Conservation (phyloP, 2,797 vertebrate species). For the Neostethus bicornis region DNA sequence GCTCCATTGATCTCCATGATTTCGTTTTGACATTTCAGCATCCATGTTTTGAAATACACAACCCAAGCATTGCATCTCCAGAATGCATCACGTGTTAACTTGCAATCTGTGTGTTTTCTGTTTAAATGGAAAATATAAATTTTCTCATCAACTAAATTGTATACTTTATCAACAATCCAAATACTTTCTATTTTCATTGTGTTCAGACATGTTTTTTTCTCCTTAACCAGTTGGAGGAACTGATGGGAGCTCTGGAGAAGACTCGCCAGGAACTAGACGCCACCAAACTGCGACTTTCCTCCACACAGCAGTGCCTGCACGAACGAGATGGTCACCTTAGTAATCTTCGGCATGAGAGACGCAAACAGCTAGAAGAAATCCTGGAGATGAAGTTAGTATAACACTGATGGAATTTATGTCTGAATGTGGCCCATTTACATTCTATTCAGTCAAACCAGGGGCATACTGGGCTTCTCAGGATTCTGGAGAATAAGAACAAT, state of each 20-base stretch:
- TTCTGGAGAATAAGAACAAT: too few relatives aligned
- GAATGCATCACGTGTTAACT: conserved; percentile 9
- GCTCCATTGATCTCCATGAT: conserved; percentile 41
- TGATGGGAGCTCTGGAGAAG: conserved; percentile 92
- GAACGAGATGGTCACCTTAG: conserved; percentile 91
- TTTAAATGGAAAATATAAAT: neutral
- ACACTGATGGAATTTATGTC: neutral
- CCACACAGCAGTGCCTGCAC: conserved; percentile 91
- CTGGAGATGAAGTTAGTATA: conserved; percentile 95
- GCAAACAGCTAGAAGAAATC: conserved; percentile 95
- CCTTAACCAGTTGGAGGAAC: conserved; percentile 86
- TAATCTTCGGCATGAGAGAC: conserved; percentile 87
- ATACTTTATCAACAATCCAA: too few relatives aligned
- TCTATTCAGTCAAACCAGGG: neutral
- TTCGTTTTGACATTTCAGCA: conserved; percentile 31
- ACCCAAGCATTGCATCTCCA: neutral
- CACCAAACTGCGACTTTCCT: conserved; percentile 90
- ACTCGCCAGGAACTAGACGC: conserved; percentile 92
- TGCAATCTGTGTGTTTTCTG: conserved; percentile 6
- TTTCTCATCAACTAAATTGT: too few relatives aligned
- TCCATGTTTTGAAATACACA: neutral
- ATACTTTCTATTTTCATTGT: conserved; percentile 9
- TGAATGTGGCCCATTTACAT: neutral
- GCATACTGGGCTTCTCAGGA: too few relatives aligned
- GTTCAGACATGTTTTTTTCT: conserved; percentile 12